Percentiles rank a stretch among this genome's conserved stretches.
phyloP scores from a whole-genome alignment of 2,888 invertebrate genomes.

The Spialia ferax region DNA sequence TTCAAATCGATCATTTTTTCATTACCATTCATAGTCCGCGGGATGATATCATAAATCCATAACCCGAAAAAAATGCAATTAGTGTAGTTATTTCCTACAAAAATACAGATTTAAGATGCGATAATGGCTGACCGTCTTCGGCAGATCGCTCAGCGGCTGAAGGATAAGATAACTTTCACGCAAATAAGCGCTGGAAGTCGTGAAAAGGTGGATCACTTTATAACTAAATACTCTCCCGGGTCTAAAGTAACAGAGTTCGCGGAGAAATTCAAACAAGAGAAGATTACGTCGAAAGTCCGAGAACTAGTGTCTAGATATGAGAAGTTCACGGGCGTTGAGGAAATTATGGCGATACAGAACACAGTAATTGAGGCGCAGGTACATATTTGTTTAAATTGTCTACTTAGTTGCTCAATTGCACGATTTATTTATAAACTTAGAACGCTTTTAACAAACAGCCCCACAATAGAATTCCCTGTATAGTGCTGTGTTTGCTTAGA shows the following conservation, averaged over 20 bases:
- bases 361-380: slow-evolving; percentile 90
- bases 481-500: too few relatives aligned
- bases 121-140: slow-evolving; percentile 78
- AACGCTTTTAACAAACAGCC: too few relatives aligned
- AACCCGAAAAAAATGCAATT: slow-evolving; percentile 48
- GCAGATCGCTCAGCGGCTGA: slow-evolving; percentile 69
- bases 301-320: slow-evolving; percentile 89
- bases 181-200: slow-evolving; percentile 60
- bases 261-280: slow-evolving; percentile 71
- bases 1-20: too few relatives aligned
- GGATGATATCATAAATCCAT: slow-evolving; percentile 55
- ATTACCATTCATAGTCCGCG: slow-evolving; percentile 11
- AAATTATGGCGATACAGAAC: slow-evolving; percentile 91
- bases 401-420: neutral
- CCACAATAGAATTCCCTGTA: too few relatives aligned
- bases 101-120: slow-evolving; percentile 60
- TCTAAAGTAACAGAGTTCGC: slow-evolving; percentile 70
- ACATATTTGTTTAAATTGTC: slow-evolving; percentile 6
- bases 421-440: neutral
- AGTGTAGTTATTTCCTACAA: slow-evolving; percentile 51
- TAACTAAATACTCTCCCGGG: slow-evolving; percentile 72
- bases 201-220: slow-evolving; percentile 72
- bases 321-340: slow-evolving; percentile 91
- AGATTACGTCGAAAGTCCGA: slow-evolving; percentile 66
- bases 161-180: slow-evolving; percentile 67